These are phyloP conservation scores for Sus scrofa DNA, from an alignment of 2,113 vertebrate genomes.

Conservation along the genomic window T2T-Sscrofa CM000826.6:141361001-141361500, in stretches of 20 bases:
- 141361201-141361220: background rate
- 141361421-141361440: background rate
- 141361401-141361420: background rate
- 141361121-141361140: background rate
- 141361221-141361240: background rate
- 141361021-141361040: background rate
- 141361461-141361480: background rate
- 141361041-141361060: background rate
- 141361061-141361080: background rate
- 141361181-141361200: background rate
- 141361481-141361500: background rate
- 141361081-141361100: background rate
- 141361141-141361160: background rate
- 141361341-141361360: background rate
- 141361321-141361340: background rate
- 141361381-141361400: background rate
- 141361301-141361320: background rate
- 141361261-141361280: background rate
- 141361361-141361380: background rate
- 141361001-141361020: slow-evolving; percentile 2
- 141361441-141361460: background rate
- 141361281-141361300: background rate
- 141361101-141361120: background rate
- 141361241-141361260: background rate
- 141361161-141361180: background rate